Conservation (phyloP, 2,113 vertebrate species). For the Nymphicus hollandicus region DNA sequence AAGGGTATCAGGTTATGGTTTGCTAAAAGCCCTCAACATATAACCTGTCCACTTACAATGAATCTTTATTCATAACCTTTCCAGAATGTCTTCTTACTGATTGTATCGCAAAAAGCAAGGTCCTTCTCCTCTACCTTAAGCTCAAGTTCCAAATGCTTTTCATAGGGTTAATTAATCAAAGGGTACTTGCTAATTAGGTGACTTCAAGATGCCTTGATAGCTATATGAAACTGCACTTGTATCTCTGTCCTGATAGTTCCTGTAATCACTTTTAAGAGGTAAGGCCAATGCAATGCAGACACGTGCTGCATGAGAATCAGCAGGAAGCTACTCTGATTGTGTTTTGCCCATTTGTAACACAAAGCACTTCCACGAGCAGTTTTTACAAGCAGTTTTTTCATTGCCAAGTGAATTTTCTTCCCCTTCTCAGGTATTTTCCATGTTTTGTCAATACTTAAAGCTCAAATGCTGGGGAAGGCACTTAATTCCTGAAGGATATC, state of each 20-base stretch:
- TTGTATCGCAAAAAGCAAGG: background rate
- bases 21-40: background rate
- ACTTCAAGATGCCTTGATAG: background rate
- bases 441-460: background rate
- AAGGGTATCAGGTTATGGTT: background rate
- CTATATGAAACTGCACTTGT: background rate
- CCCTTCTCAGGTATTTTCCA: background rate
- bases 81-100: background rate
- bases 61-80: background rate
- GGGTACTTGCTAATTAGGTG: constrained; percentile 38
- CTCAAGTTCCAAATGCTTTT: constrained; percentile 22
- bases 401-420: constrained; percentile 8
- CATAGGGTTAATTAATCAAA: constrained; percentile 45
- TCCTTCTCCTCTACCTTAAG: background rate
- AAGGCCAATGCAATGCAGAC: background rate
- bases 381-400: constrained; percentile 25
- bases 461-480: accelerated
- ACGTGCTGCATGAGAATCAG: background rate
- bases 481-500: background rate
- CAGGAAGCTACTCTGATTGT: background rate
- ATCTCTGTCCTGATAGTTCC: background rate
- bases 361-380: background rate
- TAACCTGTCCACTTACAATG: background rate
- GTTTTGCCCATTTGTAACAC: constrained; percentile 44
- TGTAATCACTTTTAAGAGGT: constrained; percentile 26